phyloP scores from a whole-genome alignment of 1,140 invertebrate genomes.

The Achatina immaculata region DNA sequence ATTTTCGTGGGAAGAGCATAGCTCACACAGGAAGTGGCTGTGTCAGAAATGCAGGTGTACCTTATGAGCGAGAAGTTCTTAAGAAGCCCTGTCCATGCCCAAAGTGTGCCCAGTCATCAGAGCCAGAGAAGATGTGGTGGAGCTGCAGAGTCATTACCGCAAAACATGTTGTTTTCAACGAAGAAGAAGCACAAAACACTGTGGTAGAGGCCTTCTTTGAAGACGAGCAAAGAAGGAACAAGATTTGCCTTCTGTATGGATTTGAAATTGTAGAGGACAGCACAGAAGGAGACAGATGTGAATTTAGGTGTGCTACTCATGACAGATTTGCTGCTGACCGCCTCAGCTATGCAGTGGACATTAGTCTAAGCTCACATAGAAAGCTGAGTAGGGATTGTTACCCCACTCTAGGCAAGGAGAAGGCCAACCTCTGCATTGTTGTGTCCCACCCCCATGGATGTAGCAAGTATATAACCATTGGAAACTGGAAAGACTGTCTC shows the following conservation, averaged over 20 bases:
- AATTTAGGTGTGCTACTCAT: neutral
- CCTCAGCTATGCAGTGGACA: neutral
- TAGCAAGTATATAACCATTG: slow-evolving; percentile 5
- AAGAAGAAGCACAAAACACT: neutral
- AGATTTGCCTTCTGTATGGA: neutral
- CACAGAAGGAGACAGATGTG: neutral
- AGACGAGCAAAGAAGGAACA: neutral
- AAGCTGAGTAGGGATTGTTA: neutral
- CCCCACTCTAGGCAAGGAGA: neutral
- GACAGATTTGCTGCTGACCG: neutral
- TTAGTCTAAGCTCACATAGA: neutral
- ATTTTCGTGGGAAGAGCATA: neutral
- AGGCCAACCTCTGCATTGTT: neutral
- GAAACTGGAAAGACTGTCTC: neutral
- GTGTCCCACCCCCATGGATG: slow-evolving; percentile 15
- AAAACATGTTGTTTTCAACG: neutral
- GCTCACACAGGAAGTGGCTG: neutral
- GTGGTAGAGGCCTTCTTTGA: neutral
- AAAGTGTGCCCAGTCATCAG: neutral
- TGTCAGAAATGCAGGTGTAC: neutral
- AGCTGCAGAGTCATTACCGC: neutral
- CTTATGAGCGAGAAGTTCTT: neutral
- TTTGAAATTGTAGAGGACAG: neutral
- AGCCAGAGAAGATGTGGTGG: neutral
- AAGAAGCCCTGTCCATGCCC: neutral